phyloP scores from a whole-genome alignment of 2,113 vertebrate genomes.

The Pelecanus crispus region DNA sequence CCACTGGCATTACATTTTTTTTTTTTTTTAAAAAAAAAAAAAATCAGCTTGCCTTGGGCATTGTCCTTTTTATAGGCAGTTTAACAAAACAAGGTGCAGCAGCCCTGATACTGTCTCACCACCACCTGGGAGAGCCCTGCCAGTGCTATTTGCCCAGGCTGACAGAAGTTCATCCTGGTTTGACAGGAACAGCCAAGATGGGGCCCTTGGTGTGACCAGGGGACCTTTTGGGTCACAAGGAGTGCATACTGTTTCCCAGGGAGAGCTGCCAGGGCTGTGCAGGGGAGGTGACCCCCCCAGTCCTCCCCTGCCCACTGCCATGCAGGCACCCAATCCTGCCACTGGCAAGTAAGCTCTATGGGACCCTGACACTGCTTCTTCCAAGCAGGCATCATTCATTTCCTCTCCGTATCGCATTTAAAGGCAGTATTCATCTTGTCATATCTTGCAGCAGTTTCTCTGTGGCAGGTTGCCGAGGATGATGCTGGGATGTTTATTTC shows the following conservation, averaged over 20 bases:
- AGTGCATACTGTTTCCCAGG: not conserved
- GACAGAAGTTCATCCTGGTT: not conserved
- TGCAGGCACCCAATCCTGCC: not conserved
- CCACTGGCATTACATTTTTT: not conserved
- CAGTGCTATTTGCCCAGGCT: not conserved
- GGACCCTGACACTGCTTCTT: not conserved
- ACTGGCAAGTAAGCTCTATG: not conserved
- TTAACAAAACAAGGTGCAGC: not conserved
- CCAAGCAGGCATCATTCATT: not conserved
- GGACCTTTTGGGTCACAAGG: not conserved
- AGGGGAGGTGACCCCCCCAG: not conserved
- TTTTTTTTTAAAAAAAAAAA: too few relatives aligned
- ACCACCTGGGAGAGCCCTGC: not conserved
- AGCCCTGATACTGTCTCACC: not conserved
- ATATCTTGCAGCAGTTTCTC: constrained; percentile 47
- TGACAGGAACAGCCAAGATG: not conserved
- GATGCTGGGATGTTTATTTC: constrained; percentile 52
- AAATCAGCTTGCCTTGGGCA: not conserved
- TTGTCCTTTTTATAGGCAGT: not conserved
- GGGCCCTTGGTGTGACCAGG: rapidly evolving
- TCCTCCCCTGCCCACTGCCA: not conserved
- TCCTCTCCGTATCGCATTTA: not conserved
- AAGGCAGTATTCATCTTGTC: constrained; percentile 27
- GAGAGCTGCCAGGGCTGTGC: not conserved
- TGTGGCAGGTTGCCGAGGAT: constrained; percentile 24